These are phyloP conservation scores for Drosophila fulvimacula DNA, from an alignment of 2,888 invertebrate genomes.

Conservation along the genomic window DNA sequence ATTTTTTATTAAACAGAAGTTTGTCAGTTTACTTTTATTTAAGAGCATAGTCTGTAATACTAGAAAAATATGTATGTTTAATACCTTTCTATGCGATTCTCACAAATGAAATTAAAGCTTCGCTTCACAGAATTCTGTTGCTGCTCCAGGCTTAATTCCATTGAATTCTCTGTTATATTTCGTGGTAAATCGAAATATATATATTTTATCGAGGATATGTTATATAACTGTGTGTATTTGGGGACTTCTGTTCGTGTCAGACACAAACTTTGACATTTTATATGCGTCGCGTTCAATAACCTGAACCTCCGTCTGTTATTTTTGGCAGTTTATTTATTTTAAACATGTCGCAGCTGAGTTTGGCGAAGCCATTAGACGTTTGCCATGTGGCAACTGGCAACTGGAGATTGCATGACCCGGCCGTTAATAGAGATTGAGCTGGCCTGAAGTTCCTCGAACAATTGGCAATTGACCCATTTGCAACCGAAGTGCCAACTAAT, in stretches of 20 bases:
- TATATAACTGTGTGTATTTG: slow-evolving; percentile 1
- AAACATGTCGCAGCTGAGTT: slow-evolving; percentile 30
- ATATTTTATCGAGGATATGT: too few species aligned
- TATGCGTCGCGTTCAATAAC: slow-evolving; percentile 52
- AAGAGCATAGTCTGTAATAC: not conserved
- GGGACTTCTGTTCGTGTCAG: slow-evolving; percentile 26
- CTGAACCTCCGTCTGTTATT: slow-evolving; percentile 47
- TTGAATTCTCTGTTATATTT: not conserved
- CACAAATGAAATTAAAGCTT: not conserved
- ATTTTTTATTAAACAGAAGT: slow-evolving; percentile 6
- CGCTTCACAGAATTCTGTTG: too few species aligned
- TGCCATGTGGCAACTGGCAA: slow-evolving; percentile 3
- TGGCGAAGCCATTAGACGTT: slow-evolving; percentile 8
- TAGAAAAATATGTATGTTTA: not conserved
- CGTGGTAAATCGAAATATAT: too few species aligned
- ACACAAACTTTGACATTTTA: slow-evolving; percentile 68
- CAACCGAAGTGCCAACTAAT: slow-evolving; percentile 54
- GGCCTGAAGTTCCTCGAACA: slow-evolving; percentile 41
- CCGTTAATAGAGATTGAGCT: not conserved
- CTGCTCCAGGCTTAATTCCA: too few species aligned
- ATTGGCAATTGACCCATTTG: slow-evolving; percentile 69
- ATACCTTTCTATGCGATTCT: not conserved
- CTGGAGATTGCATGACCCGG: slow-evolving; percentile 8
- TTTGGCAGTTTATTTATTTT: slow-evolving; percentile 63
- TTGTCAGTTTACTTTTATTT: too few species aligned